These are phyloP conservation scores for Ptychobarbus kaznakovi DNA, from an alignment of 2,797 vertebrate genomes.

Conservation along the genomic window DNA sequence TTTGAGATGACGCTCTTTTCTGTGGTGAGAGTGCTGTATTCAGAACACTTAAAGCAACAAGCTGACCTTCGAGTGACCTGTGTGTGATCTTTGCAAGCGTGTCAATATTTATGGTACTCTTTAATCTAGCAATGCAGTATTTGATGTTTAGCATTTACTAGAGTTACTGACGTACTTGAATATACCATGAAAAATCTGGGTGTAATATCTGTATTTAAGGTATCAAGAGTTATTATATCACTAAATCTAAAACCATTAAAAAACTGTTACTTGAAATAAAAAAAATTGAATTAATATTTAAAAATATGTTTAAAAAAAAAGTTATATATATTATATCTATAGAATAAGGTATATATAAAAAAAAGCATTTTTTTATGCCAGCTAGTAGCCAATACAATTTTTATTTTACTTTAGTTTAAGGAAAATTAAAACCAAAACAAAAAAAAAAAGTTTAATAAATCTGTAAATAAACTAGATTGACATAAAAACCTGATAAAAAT, in stretches of 20 bases:
- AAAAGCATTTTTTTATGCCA: too few species aligned
- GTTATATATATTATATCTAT: too few species aligned
- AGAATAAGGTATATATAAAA: too few species aligned
- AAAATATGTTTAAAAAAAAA: too few species aligned
- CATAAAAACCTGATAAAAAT: not conserved
- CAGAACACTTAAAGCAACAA: slow-evolving; percentile 4
- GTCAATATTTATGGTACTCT: slow-evolving; percentile 27
- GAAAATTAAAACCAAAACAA: too few species aligned
- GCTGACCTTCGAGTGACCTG: slow-evolving; percentile 5
- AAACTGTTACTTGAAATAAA: too few species aligned
- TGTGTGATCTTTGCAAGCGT: not conserved
- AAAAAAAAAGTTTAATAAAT: too few species aligned
- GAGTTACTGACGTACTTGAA: too few species aligned
- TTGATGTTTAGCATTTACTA: slow-evolving; percentile 3
- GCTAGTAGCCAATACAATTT: too few species aligned
- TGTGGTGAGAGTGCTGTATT: not conserved
- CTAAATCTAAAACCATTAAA: not conserved
- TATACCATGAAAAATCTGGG: not conserved
- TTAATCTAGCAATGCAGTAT: not conserved
- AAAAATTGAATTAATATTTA: too few species aligned
- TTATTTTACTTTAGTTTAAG: too few species aligned
- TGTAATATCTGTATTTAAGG: not conserved
- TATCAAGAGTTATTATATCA: not conserved
- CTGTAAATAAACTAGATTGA: too few species aligned
- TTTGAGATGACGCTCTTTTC: slow-evolving; percentile 36